phyloP scores from a whole-genome alignment of 2,113 vertebrate genomes.

The Nipponia nippon region DNA sequence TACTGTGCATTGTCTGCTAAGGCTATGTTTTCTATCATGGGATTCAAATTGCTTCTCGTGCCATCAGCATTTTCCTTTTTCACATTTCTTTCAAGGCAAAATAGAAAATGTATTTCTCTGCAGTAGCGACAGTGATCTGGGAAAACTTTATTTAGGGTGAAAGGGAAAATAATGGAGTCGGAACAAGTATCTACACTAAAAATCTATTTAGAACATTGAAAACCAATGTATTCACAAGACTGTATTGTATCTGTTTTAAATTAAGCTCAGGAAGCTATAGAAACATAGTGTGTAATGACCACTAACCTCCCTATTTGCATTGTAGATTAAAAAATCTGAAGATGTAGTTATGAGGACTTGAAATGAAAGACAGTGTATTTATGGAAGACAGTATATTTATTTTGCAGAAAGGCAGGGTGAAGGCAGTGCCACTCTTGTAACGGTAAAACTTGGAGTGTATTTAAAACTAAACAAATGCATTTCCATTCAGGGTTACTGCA shows the following conservation, averaged over 20 bases:
- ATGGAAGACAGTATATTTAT: slow-evolving; percentile 24
- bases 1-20: slow-evolving; percentile 39
- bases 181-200: slow-evolving; percentile 59
- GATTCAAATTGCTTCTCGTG: slow-evolving; percentile 71
- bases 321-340: slow-evolving; percentile 41
- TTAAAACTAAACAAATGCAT: slow-evolving; percentile 46
- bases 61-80: slow-evolving; percentile 61
- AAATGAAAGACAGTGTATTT: slow-evolving; percentile 2
- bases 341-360: slow-evolving; percentile 33
- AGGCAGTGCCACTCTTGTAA: neutral
- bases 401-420: slow-evolving; percentile 31
- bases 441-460: slow-evolving; percentile 17
- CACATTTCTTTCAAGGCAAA: slow-evolving; percentile 70
- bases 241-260: slow-evolving; percentile 33
- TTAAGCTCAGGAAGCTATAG: neutral
- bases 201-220: slow-evolving; percentile 64
- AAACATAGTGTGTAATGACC: neutral
- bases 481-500: slow-evolving; percentile 7
- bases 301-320: slow-evolving; percentile 39
- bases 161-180: slow-evolving; percentile 60
- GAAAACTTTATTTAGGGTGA: slow-evolving; percentile 72
- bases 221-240: slow-evolving; percentile 6
- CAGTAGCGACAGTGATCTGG: slow-evolving; percentile 22
- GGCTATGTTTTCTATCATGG: slow-evolving; percentile 63
- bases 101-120: slow-evolving; percentile 69